Conservation (phyloP, 1,140 invertebrate species). For the Dreissena rostriformis region DNA sequence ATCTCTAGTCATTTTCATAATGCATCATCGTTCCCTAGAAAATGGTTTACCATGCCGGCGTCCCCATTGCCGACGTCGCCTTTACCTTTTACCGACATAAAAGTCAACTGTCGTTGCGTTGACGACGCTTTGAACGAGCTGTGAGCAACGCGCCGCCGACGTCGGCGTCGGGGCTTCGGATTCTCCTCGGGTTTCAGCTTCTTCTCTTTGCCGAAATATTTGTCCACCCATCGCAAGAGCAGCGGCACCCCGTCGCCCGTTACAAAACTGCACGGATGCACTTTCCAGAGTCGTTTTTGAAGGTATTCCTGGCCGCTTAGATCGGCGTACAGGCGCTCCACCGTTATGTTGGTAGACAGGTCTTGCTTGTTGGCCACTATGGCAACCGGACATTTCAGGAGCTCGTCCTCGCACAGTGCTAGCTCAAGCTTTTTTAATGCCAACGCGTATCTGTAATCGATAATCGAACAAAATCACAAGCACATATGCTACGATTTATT, state of each 20-base stretch:
- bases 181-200: slow-evolving; percentile 5
- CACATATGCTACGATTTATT: too few species aligned
- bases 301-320: neutral
- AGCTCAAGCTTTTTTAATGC: slow-evolving; percentile 13
- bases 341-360: neutral
- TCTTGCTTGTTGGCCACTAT: slow-evolving; percentile 35
- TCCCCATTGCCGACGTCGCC: too few species aligned
- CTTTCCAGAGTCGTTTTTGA: slow-evolving; percentile 14
- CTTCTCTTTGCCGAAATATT: slow-evolving; percentile 19
- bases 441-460: slow-evolving; percentile 1
- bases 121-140: too few species aligned
- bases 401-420: slow-evolving; percentile 12
- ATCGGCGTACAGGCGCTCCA: neutral
- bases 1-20: too few species aligned
- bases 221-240: slow-evolving; percentile 3
- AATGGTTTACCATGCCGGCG: too few species aligned
- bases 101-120: too few species aligned
- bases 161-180: neutral
- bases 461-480: too few species aligned
- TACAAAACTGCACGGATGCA: neutral
- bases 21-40: too few species aligned
- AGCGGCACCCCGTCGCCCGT: neutral
- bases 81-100: too few species aligned
- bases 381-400: slow-evolving; percentile 25
- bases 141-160: neutral